Evolutionary conservation across 2,113 vertebrate species (phyloP), one percentile per base, ranked within the genome.

Genomic region (Nyctibius bracteatus): DNA sequence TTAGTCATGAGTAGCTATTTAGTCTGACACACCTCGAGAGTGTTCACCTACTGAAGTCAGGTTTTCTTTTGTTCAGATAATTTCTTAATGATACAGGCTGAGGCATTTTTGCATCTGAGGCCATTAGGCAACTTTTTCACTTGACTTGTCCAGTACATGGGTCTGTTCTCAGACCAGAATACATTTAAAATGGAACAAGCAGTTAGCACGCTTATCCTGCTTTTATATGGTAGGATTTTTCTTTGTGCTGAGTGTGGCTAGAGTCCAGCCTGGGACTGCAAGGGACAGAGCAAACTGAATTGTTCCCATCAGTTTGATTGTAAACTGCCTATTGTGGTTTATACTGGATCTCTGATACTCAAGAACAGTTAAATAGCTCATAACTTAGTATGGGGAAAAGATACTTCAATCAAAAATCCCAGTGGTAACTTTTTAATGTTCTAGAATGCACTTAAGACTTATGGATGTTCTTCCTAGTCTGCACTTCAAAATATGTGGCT

Each of bases 311-410:
- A 3, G 37, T 72, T 82, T 74, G 91, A 78, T 90, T 81, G 71
- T 94, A 80, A 88, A 86, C 90, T 75, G 47, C 54, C 52, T 73
- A 3, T 80, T 92, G 80, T 67, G 61, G 31, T 37, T 95, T 93
- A 66, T 90, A 33, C 74, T 47, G 31, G 39, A 41, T 90, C 92
- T 91, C 58, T 63, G 59, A 90, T 84, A 67, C 62, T 44, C 68
- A 55, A 47, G 82, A 95, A 87, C 88, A 92, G 77, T 96, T 96
- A 95, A 96, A 86, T 86, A 96, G 91, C 82, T 96, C 49, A 18
- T 91, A 80, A 86, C 72, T 93, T 86, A 39, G 51, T 75, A 58
- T 58, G 61, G 14, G 47, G 61, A 61, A 88, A 75, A 95, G 81
- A 95, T 39, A 73, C 73, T 81, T 77, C 9, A 77, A 13, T 94